Evolutionary conservation across 2,797 vertebrate species (phyloP).

Genomic region (Mionectes olivaceus): DNA sequence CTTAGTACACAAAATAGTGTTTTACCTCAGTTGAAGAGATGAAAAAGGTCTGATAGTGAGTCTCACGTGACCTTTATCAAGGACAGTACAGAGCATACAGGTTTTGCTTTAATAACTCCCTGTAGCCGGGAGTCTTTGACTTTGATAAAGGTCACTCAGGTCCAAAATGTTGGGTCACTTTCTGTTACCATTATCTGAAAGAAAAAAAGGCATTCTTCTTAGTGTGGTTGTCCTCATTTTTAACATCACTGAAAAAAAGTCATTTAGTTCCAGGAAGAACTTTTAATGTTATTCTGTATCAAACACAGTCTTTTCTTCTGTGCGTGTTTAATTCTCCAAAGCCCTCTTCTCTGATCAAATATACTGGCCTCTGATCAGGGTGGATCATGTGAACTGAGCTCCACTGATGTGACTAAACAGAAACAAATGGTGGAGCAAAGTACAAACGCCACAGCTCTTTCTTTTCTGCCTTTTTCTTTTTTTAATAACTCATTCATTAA

Average conservation of each 20-base stretch:
- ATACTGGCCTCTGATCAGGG: background rate
- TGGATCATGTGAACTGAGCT: background rate
- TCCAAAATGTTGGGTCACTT: conserved; percentile 51
- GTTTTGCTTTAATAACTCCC: conserved; percentile 48
- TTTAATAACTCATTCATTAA: conserved; percentile 78
- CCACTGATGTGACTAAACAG: conserved; percentile 34
- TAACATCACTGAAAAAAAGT: background rate
- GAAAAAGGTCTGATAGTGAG: conserved; percentile 67
- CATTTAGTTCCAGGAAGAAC: background rate
- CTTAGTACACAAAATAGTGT: conserved; percentile 40
- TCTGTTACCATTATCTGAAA: conserved; percentile 29
- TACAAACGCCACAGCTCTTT: conserved; percentile 54
- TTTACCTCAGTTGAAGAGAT: conserved; percentile 60
- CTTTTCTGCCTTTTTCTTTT: conserved; percentile 63
- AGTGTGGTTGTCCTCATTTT: background rate
- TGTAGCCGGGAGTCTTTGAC: conserved; percentile 47
- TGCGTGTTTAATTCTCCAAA: conserved; percentile 18
- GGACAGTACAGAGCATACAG: conserved; percentile 27
- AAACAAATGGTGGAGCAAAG: conserved; percentile 57
- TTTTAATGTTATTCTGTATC: background rate
- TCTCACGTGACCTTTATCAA: conserved; percentile 62
- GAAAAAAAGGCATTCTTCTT: conserved; percentile 1
- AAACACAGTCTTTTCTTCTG: background rate
- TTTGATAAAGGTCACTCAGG: conserved; percentile 72
- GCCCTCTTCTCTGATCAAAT: background rate